These are phyloP conservation scores for Cyaniris semiargus DNA, from an alignment of 2,888 invertebrate genomes.

Conservation along the genomic window DNA sequence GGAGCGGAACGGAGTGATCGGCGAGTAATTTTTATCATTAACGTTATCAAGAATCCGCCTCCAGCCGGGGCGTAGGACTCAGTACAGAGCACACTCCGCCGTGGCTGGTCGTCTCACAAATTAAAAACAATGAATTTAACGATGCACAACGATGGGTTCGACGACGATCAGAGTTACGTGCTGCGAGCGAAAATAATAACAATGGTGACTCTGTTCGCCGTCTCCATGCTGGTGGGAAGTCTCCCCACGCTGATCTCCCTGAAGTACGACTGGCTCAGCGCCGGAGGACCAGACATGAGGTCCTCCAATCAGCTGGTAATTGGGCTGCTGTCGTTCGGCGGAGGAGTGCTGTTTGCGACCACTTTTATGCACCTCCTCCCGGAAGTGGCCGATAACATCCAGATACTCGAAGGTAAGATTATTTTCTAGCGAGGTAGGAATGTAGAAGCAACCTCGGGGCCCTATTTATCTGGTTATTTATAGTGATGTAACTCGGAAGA, in stretches of 20 bases:
- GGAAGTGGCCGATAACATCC: conserved; percentile 86
- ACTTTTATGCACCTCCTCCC: conserved; percentile 91
- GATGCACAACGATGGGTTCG: conserved; percentile 44
- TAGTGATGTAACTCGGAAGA: not conserved
- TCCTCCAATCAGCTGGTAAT: conserved; percentile 78
- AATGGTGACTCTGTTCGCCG: conserved; percentile 86
- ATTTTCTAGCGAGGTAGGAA: not conserved
- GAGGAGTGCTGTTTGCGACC: conserved; percentile 90
- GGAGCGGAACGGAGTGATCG: conserved; percentile 13
- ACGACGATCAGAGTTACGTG: conserved; percentile 60
- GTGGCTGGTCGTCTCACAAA: conserved; percentile 38
- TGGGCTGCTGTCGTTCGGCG: conserved; percentile 88
- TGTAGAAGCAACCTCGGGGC: not conserved
- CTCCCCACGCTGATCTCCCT: conserved; percentile 86
- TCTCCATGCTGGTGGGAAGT: conserved; percentile 88
- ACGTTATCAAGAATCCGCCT: conserved; percentile 68
- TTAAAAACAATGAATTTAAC: conserved; percentile 45
- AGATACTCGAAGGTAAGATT: conserved; percentile 77
- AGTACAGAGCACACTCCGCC: conserved; percentile 52
- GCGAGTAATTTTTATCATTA: conserved; percentile 67
- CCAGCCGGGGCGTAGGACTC: conserved; percentile 58
- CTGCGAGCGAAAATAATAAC: conserved; percentile 88
- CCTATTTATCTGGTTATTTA: not conserved
- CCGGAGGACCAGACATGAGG: conserved; percentile 65
- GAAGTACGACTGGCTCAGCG: conserved; percentile 83